Evolutionary conservation across 2,113 vertebrate genomes (phyloP).

Genomic region (Nasalis larvatus): DNA sequence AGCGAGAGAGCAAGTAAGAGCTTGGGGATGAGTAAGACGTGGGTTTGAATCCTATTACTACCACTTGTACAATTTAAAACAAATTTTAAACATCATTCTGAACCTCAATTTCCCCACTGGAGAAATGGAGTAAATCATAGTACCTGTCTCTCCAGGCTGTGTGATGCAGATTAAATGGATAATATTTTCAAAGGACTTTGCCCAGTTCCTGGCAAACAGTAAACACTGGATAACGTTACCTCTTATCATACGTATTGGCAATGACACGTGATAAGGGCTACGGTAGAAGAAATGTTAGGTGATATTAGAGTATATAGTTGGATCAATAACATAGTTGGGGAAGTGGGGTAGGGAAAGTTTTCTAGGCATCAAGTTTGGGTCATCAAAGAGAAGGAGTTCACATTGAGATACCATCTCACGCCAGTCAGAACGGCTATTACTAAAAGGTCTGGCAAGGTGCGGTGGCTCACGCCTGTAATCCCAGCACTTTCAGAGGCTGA

Average conservation of each 20-base stretch:
- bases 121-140: neutral
- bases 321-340: no score
- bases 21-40: neutral
- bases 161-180: neutral
- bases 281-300: neutral
- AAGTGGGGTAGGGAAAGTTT: no score
- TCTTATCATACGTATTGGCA: neutral
- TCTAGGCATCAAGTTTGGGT: no score
- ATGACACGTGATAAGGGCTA: neutral
- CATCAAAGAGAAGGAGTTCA: no score
- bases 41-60: neutral
- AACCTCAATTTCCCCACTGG: neutral
- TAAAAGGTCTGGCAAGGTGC: no score
- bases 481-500: no score
- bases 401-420: no score
- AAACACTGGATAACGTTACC: no score
- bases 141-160: neutral
- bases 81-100: neutral
- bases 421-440: no score
- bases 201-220: no score
- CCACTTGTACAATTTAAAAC: neutral
- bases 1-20: no score
- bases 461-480: no score
- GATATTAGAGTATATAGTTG: neutral
- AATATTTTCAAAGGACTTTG: neutral